Evolutionary conservation across 2,113 vertebrate genomes (phyloP), one percentile per base, ranked within the genome.

Genomic region (Sinocyclocheilus rhinocerous): DNA sequence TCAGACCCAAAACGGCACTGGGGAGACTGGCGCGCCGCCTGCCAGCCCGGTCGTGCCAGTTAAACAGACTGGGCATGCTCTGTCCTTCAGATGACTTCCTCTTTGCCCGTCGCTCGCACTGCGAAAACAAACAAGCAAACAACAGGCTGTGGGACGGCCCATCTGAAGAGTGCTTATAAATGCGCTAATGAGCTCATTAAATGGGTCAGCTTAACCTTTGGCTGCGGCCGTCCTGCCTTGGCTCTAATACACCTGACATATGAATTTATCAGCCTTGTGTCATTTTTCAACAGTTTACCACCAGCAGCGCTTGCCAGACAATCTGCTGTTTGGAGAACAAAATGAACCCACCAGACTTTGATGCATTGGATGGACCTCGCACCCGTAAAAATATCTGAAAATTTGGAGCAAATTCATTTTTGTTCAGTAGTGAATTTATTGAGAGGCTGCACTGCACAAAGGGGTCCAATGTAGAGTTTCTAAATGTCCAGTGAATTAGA

Each of bases 161-260:
- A 73, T 86, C 85, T 88, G 81, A 84, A 89, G 87, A 86, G 26
- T 80, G 76, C 88, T 86, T 72, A 88, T 87, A 86, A 85, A 81
- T 81, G 77, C 87, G 85, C 63, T 88, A 85, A 88, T 85, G 65
- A 89, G 85, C 84, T 89, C 83, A 81, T 88, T 87, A 88, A 86
- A 69, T 55, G 59, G 76, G 81, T 76, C 79, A 87, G 86, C 67
- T 87, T 89, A 84, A 87, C 85, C 87, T 89, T 84, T 89, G 88
- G 48, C 81, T 76, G 69, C 50, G 16, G 55, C 81, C 82, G 6
- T 65, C 59, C 80, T 26, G 84, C 76, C 61, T 76, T 86, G 72
- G 84, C 84, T 61, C 15, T 72, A 24, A 55, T 75, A 70, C 39
- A 87, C 76, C 88, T 89, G 77, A 86, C 81, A 87, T 83, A 87